phyloP scores from a whole-genome alignment of 2,113 vertebrate species.

The Brienomyrus brachyistius region DNA sequence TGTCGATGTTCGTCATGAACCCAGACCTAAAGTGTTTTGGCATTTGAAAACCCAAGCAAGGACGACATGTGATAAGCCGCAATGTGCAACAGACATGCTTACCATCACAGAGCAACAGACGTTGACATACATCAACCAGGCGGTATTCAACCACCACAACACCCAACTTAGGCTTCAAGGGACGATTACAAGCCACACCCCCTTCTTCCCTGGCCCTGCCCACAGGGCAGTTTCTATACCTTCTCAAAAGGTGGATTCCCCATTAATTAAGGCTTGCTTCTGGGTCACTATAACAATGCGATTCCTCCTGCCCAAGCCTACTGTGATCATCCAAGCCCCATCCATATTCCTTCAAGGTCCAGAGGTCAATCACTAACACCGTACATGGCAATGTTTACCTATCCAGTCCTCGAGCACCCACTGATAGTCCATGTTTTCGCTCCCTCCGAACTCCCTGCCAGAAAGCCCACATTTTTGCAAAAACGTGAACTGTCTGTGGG shows the following conservation, averaged over 20 bases:
- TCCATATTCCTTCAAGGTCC: constrained; percentile 65
- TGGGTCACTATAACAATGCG: constrained; percentile 63
- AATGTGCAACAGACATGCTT: background rate
- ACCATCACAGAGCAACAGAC: background rate
- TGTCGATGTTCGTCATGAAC: background rate
- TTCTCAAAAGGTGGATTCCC: constrained; percentile 59
- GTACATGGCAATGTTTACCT: background rate
- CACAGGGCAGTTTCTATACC: background rate
- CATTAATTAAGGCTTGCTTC: constrained; percentile 76
- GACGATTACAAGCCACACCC: background rate
- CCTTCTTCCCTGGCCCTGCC: background rate
- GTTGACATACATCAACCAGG: background rate
- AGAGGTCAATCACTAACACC: constrained; percentile 43
- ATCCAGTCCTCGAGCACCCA: background rate
- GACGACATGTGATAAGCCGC: background rate
- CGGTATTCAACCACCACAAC: too few relatives aligned
- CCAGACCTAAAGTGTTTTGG: background rate
- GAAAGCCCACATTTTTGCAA: background rate
- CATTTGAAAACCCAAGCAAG: background rate
- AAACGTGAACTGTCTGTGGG: background rate
- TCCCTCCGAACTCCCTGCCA: background rate
- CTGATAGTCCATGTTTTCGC: background rate
- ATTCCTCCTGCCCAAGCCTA: constrained; percentile 71
- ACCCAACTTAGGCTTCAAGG: too few relatives aligned
- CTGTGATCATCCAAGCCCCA: constrained; percentile 69